Conservation (phyloP, 2,113 vertebrate genomes). For the Thomomys bottae region DNA sequence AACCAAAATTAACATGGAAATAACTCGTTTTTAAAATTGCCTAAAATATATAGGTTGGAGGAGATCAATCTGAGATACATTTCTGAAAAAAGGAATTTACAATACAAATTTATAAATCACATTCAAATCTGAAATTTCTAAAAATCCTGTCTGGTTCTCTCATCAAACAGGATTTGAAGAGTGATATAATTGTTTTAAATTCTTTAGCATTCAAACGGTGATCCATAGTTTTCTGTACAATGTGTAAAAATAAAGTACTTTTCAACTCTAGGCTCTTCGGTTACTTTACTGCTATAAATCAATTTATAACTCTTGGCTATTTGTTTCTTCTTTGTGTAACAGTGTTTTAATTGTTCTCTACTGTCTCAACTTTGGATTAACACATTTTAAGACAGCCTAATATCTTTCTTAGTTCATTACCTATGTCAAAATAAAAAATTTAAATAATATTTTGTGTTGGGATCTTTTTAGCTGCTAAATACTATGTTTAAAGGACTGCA, state of each 20-base stretch:
- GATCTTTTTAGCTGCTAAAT: not conserved
- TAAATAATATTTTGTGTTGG: not conserved
- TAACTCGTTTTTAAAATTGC: not conserved
- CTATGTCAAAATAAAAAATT: not conserved
- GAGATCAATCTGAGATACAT: not conserved
- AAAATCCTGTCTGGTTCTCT: not conserved
- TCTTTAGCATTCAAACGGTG: not conserved
- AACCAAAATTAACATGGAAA: constrained; percentile 31
- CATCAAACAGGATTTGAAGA: not conserved
- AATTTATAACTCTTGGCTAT: not conserved
- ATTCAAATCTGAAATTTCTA: not conserved
- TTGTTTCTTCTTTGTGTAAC: not conserved
- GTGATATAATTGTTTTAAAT: not conserved
- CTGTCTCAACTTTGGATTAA: not conserved
- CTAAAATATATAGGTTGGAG: not conserved
- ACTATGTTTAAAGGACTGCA: not conserved
- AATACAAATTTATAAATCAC: not conserved
- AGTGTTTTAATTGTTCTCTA: not conserved
- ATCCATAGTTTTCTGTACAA: not conserved
- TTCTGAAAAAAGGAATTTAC: not conserved
- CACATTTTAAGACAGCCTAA: not conserved
- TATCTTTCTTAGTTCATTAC: not conserved
- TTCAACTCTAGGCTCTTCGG: not conserved
- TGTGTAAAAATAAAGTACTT: constrained; percentile 1
- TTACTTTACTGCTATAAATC: not conserved